Percentiles rank a stretch among this genome's conserved stretches.
Evolutionary conservation across 2,113 vertebrate genomes (phyloP).

Genomic region (cattle (Bos taurus)): ARS-UCD2.0 NC_037343.1:71312001-71312500

Average conservation of each 20-base stretch:
- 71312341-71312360: background rate
- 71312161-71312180: background rate
- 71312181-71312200: slow-evolving; percentile 53
- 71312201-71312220: background rate
- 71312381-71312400: background rate
- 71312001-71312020: too few relatives aligned
- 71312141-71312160: slow-evolving; percentile 2
- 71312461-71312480: background rate
- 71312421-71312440: background rate
- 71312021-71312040: too few relatives aligned
- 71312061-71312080: background rate
- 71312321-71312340: background rate
- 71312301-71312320: background rate
- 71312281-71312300: background rate
- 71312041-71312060: background rate
- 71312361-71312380: background rate
- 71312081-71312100: background rate
- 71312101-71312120: background rate
- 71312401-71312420: background rate
- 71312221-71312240: background rate
- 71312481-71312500: background rate
- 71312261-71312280: background rate
- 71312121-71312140: background rate
- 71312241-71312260: slow-evolving; percentile 17
- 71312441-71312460: background rate